Evolutionary conservation across 2,113 vertebrate species (phyloP).

Genomic region (Pandion haliaetus): DNA sequence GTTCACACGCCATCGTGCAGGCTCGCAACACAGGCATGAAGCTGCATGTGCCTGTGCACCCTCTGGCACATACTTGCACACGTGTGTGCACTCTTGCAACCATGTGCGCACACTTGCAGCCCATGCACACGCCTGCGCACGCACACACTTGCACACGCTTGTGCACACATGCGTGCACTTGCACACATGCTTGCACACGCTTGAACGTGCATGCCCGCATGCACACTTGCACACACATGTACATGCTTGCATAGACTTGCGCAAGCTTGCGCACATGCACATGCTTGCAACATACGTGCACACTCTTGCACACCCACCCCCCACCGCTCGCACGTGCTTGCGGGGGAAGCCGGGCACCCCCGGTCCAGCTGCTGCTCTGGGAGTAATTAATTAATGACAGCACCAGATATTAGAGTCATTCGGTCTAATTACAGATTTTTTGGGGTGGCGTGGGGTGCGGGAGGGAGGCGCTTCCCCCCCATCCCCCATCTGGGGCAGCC

Average conservation of each 20-base stretch:
- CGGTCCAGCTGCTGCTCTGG: background rate
- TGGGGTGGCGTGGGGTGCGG: fast-evolving
- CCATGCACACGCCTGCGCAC: background rate
- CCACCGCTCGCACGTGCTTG: background rate
- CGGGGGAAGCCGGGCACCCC: fast-evolving
- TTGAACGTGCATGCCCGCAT: background rate
- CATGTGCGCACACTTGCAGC: background rate
- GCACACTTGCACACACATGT: too few relatives aligned
- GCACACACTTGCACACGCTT: background rate
- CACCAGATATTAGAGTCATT: background rate
- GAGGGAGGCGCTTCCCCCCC: background rate
- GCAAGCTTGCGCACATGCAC: too few relatives aligned
- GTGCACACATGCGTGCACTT: fast-evolving
- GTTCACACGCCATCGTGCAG: fast-evolving
- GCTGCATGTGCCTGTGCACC: too few relatives aligned
- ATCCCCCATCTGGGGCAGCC: background rate
- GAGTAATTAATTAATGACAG: background rate
- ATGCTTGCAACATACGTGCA: background rate
- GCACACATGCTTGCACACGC: too few relatives aligned
- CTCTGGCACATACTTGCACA: background rate
- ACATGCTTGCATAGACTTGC: too few relatives aligned
- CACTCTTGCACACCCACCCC: background rate
- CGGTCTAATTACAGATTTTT: background rate
- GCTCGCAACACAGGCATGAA: too few relatives aligned
- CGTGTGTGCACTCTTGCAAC: background rate